A percentile compares a stretch with the other conserved stretches of the same genome.
These are phyloP conservation scores for Bufotes viridis DNA, from an alignment of 2,797 vertebrate species.

Conservation along the genomic window DNA sequence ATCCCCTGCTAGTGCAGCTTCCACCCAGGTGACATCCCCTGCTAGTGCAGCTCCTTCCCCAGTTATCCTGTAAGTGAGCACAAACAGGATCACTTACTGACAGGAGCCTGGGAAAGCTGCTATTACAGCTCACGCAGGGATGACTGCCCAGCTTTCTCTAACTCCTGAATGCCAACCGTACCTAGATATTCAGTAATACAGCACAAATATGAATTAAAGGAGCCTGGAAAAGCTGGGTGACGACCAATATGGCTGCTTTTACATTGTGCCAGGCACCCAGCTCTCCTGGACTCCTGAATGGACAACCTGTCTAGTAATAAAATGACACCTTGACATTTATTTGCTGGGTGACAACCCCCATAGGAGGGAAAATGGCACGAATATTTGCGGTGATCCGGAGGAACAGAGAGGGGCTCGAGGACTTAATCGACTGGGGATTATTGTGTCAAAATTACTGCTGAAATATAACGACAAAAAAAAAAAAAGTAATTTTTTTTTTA, in stretches of 20 bases:
- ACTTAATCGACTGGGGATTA: not conserved
- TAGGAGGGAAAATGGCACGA: not conserved
- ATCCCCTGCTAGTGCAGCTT: not conserved
- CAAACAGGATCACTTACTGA: not conserved
- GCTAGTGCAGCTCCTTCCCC: too few relatives aligned
- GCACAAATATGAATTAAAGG: too few relatives aligned
- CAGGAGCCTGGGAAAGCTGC: not conserved
- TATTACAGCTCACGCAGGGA: too few relatives aligned
- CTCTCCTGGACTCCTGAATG: not conserved
- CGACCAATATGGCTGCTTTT: not conserved
- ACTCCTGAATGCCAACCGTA: not conserved
- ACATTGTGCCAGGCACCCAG: not conserved
- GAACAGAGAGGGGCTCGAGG: not conserved
- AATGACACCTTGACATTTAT: too few relatives aligned
- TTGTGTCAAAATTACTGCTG: too few relatives aligned
- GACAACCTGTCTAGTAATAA: not conserved
- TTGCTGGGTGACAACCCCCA: too few relatives aligned
- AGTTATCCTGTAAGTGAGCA: too few relatives aligned
- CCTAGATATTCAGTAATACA: not conserved
- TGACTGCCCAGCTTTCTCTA: too few relatives aligned
- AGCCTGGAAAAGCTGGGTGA: not conserved
- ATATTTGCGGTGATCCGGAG: not conserved
- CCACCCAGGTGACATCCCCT: not conserved
- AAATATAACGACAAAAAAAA: not conserved
- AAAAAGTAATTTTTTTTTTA: not conserved